These are phyloP conservation scores for Tineola bisselliella DNA, from an alignment of 2,888 invertebrate species.

Conservation along the genomic window DNA sequence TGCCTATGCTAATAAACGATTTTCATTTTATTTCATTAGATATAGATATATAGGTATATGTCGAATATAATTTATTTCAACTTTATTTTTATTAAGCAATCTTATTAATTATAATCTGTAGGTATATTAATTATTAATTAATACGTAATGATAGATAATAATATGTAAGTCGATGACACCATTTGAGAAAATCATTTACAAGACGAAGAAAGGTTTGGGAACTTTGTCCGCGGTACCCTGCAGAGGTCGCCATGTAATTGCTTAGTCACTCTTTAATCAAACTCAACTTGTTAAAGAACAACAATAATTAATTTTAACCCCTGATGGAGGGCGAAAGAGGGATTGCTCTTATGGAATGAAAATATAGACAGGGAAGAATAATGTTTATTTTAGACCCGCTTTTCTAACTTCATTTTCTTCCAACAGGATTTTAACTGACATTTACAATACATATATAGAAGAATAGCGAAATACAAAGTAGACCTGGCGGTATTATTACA, in stretches of 20 bases:
- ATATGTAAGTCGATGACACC: neutral
- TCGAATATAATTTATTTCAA: too few relatives aligned
- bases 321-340: neutral
- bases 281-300: slow-evolving; percentile 9
- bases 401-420: neutral
- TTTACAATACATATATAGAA: too few relatives aligned
- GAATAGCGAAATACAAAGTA: too few relatives aligned
- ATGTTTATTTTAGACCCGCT: neutral
- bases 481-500: too few relatives aligned
- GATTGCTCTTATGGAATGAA: slow-evolving; percentile 5
- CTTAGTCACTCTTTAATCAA: slow-evolving; percentile 13
- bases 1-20: too few relatives aligned
- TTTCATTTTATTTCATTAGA: too few relatives aligned
- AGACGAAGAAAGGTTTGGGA: neutral
- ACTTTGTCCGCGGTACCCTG: neutral
- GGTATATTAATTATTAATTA: too few relatives aligned
- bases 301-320: slow-evolving; percentile 7
- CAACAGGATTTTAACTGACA: neutral
- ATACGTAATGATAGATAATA: too few relatives aligned
- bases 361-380: neutral
- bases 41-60: too few relatives aligned
- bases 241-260: neutral
- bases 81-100: too few relatives aligned
- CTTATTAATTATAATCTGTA: too few relatives aligned
- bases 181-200: neutral